These are phyloP conservation scores for Gadopsis bispinosus DNA, from an alignment of 2,797 vertebrate genomes.

Conservation along the genomic window DNA sequence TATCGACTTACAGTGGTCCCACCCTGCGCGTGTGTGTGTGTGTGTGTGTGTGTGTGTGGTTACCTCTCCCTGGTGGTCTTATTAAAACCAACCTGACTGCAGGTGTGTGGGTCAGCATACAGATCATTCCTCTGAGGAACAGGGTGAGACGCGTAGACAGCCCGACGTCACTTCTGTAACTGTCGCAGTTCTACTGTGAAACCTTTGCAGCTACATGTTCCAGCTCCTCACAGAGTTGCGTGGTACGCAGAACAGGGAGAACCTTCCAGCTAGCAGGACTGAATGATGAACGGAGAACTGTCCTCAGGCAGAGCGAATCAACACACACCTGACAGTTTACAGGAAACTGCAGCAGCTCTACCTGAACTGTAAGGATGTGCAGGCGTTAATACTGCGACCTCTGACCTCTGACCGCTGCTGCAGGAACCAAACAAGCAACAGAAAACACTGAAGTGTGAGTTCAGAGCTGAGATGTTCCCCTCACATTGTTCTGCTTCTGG, in stretches of 20 bases:
- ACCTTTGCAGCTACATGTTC: too few relatives aligned
- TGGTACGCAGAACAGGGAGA: too few relatives aligned
- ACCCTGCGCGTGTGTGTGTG: slow-evolving; percentile 28
- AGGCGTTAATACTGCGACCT: slow-evolving; percentile 5
- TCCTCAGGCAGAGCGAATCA: neutral
- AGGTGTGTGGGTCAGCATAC: neutral
- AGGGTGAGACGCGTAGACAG: too few relatives aligned
- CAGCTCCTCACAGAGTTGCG: too few relatives aligned
- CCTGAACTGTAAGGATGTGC: neutral
- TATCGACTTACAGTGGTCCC: slow-evolving; percentile 28
- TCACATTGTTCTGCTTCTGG: slow-evolving; percentile 43
- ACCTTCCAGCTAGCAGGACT: too few relatives aligned
- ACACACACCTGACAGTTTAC: slow-evolving; percentile 2
- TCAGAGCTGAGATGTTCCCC: slow-evolving; percentile 26
- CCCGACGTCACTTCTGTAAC: too few relatives aligned
- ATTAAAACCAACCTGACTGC: slow-evolving; percentile 5
- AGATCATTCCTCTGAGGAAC: too few relatives aligned
- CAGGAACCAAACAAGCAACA: slow-evolving; percentile 2
- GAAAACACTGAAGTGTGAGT: neutral
- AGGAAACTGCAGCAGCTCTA: neutral
- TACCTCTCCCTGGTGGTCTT: neutral
- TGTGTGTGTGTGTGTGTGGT: slow-evolving; percentile 21
- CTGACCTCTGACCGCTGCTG: neutral
- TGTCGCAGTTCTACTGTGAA: too few relatives aligned
- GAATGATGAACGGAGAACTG: too few relatives aligned